phyloP scores from a whole-genome alignment of 2,888 invertebrate genomes.

The Melanargia galathea region DNA sequence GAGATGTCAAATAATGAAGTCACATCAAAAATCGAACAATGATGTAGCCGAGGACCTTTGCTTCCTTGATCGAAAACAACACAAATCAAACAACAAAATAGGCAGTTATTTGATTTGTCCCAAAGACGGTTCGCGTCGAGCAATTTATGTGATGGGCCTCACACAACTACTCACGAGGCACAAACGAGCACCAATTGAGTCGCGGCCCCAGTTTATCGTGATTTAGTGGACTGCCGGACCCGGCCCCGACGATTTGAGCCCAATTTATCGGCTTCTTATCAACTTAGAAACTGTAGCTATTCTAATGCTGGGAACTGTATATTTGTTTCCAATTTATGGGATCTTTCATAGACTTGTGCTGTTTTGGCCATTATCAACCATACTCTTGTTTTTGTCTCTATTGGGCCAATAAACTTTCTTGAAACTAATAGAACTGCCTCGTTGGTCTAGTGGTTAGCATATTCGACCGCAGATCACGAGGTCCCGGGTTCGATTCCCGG shows the following conservation, averaged over 20 bases:
- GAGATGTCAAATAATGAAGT: no score
- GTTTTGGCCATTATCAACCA: background rate
- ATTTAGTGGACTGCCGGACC: conserved; percentile 19
- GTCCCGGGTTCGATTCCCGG: no score
- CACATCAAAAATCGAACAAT: no score
- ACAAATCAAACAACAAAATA: conserved; percentile 17
- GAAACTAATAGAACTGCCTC: no score
- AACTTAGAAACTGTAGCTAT: conserved; percentile 11
- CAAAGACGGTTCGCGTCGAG: conserved; percentile 3
- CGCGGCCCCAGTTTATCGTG: conserved; percentile 17
- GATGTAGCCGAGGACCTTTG: no score
- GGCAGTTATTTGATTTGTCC: conserved; percentile 15
- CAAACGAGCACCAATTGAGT: conserved; percentile 9
- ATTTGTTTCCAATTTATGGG: background rate
- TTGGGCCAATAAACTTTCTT: no score
- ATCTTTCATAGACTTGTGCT: background rate
- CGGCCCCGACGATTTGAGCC: conserved; percentile 22
- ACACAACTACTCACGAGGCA: background rate
- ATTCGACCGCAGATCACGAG: no score
- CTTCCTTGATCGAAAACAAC: conserved; percentile 1
- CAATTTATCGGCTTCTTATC: conserved; percentile 25
- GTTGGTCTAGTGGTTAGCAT: no score
- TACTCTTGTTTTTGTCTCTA: no score
- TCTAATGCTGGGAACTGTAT: conserved; percentile 1
- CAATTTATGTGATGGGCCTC: conserved; percentile 17